Evolutionary conservation across 2,888 invertebrate species (phyloP).

Genomic region (Plebejus argus): DNA sequence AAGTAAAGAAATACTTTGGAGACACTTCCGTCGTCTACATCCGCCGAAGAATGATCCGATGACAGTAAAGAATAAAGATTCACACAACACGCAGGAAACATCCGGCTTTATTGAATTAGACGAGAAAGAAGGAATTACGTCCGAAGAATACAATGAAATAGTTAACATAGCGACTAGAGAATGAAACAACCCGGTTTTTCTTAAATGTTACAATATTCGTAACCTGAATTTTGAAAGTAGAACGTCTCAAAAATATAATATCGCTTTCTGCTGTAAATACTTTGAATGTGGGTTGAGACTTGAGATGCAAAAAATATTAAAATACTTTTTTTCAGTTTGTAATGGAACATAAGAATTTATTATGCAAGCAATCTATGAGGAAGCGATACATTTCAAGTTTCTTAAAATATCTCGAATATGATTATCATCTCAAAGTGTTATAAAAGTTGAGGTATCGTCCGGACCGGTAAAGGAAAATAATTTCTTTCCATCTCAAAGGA

Average conservation of each 20-base stretch:
- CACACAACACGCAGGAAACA: constrained; percentile 62
- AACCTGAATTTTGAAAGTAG: constrained; percentile 23
- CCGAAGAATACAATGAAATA: constrained; percentile 12
- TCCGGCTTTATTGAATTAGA: constrained; percentile 63
- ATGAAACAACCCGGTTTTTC: constrained; percentile 15
- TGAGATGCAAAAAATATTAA: background rate
- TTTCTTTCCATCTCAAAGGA: constrained; percentile 62
- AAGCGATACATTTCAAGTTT: constrained; percentile 30
- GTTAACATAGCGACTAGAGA: constrained; percentile 4
- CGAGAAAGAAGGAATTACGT: constrained; percentile 10
- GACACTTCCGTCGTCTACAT: constrained; percentile 56
- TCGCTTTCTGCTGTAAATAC: background rate
- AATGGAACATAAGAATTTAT: constrained; percentile 10
- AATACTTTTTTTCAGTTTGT: background rate
- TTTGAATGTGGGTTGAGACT: constrained; percentile 1
- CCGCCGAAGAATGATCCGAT: constrained; percentile 60
- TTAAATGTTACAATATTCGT: constrained; percentile 12
- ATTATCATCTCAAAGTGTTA: constrained; percentile 52
- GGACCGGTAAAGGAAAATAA: constrained; percentile 47
- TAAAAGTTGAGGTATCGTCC: constrained; percentile 40
- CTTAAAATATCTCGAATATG: constrained; percentile 32
- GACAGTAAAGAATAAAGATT: constrained; percentile 35
- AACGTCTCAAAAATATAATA: constrained; percentile 18
- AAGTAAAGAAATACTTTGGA: constrained; percentile 49
- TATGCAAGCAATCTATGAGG: constrained; percentile 32